These are phyloP conservation scores for Philopedon plagiatum DNA, from an alignment of 2,888 invertebrate genomes.

Conservation along the genomic window DNA sequence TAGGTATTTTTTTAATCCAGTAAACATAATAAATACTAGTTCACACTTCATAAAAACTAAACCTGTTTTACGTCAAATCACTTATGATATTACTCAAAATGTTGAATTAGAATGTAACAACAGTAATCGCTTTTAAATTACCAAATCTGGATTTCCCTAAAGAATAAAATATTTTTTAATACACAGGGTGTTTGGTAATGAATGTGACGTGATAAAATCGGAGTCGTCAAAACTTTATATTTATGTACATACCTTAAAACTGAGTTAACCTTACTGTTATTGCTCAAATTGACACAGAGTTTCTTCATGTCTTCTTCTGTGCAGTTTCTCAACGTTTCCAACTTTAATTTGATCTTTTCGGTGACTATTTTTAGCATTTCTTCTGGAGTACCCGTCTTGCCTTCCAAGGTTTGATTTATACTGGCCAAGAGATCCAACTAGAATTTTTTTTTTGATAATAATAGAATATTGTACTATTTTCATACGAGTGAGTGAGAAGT, in stretches of 20 bases:
- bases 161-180: too few relatives aligned
- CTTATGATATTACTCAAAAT: too few relatives aligned
- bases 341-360: slow-evolving; percentile 63
- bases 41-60: neutral
- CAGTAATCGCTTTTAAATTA: too few relatives aligned
- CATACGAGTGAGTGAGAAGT: too few relatives aligned
- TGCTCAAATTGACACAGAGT: slow-evolving; percentile 66
- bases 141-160: too few relatives aligned
- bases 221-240: neutral
- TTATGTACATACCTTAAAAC: slow-evolving; percentile 59
- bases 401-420: slow-evolving; percentile 66
- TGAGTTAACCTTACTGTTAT: slow-evolving; percentile 65
- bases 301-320: slow-evolving; percentile 68
- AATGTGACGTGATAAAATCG: neutral
- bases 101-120: too few relatives aligned
- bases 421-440: slow-evolving; percentile 65
- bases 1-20: too few relatives aligned
- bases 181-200: neutral
- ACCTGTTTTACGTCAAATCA: neutral
- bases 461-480: neutral
- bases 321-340: slow-evolving; percentile 62
- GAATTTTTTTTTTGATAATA: neutral
- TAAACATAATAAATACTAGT: too few relatives aligned
- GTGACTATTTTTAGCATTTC: slow-evolving; percentile 66
- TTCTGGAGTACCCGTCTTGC: slow-evolving; percentile 64